phyloP scores from a whole-genome alignment of 2,888 invertebrate genomes.

The Hipparchia semele region DNA sequence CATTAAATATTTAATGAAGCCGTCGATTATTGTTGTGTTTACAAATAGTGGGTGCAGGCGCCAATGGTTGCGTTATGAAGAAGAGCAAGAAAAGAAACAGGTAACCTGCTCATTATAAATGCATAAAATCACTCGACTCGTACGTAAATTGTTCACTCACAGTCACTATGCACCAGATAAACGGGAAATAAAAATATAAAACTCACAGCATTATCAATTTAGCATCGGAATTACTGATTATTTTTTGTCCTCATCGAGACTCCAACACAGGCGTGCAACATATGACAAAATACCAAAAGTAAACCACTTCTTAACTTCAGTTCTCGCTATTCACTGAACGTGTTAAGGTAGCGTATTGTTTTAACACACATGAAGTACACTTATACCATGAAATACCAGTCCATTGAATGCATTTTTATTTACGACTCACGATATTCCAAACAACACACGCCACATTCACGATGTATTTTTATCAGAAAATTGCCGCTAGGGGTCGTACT shows the following conservation, averaged over 20 bases:
- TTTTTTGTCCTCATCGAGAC: slow-evolving; percentile 79
- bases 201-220: slow-evolving; percentile 81
- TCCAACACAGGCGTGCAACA: slow-evolving; percentile 82
- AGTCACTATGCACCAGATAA: slow-evolving; percentile 39
- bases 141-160: slow-evolving; percentile 33
- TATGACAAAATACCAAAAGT: slow-evolving; percentile 75
- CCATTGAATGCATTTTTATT: slow-evolving; percentile 77
- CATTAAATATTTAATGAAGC: slow-evolving; percentile 23
- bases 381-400: slow-evolving; percentile 58
- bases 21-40: slow-evolving; percentile 34
- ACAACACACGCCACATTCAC: slow-evolving; percentile 84
- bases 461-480: slow-evolving; percentile 70
- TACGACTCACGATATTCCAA: slow-evolving; percentile 79
- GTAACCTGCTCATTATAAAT: slow-evolving; percentile 62
- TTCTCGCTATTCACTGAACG: slow-evolving; percentile 53
- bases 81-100: slow-evolving; percentile 46
- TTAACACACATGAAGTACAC: slow-evolving; percentile 60
- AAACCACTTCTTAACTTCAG: slow-evolving; percentile 55
- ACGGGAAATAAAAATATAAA: slow-evolving; percentile 52
- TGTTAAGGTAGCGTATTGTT: slow-evolving; percentile 52
- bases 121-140: slow-evolving; percentile 42
- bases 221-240: slow-evolving; percentile 75
- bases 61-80: slow-evolving; percentile 40
- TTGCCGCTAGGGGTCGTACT: slow-evolving; percentile 69
- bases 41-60: slow-evolving; percentile 40